Base-by-base conservation (phyloP, 1,140 invertebrate genomes). In the Zaprionus inermis region DNA sequence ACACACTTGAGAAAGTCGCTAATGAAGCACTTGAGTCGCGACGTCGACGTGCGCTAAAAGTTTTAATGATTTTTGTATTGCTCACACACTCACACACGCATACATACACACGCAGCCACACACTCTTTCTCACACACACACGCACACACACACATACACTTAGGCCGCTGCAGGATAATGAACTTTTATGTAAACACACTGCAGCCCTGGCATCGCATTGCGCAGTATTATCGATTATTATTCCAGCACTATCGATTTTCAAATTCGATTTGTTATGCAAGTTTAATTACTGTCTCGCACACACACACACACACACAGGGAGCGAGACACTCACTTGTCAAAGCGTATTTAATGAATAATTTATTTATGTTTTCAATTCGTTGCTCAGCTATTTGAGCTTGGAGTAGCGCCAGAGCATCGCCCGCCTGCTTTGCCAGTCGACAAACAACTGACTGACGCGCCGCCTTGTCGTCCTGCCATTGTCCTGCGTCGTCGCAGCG, bases 1-100 rank as follows among this genome's bases (percentile, higher is more conserved):
- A 75, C 71, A 89, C 67, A 81, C 84, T 88, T 84, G 80, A 89
- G 78, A 84, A 88, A 90, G 84, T 89, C 81, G 85, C 85, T 89
- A 90, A 89, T 89, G 84, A 89, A 89, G 84, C 84, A 89, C 85
- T 89, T 89, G 78, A 89, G 78, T 65, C 46, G 38, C 55, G 38
- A 16, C 38, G 36, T 57, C 44, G 74, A 70, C 76, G 83, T 88
- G 79, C 75, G 84, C 66, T 89, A 75, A 83, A 80, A 18, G 65
- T 81, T 88, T 89, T 84, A 88, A 89, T 89, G 84, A 88, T 88
- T 88, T 88, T 88, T 67, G 68, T 86, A 74, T 77, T 64, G 44
- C 69, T 69, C 52, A 66, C 41, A 78, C 41, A 58, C 66, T 71
- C 75, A 52, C 46, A 58, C 69, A 44, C 52, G 56, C 51, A 66